A percentile compares a stretch with the other conserved stretches of the same genome.
Conservation (phyloP, 2,113 vertebrate species). For the Xenopus borealis region DNA sequence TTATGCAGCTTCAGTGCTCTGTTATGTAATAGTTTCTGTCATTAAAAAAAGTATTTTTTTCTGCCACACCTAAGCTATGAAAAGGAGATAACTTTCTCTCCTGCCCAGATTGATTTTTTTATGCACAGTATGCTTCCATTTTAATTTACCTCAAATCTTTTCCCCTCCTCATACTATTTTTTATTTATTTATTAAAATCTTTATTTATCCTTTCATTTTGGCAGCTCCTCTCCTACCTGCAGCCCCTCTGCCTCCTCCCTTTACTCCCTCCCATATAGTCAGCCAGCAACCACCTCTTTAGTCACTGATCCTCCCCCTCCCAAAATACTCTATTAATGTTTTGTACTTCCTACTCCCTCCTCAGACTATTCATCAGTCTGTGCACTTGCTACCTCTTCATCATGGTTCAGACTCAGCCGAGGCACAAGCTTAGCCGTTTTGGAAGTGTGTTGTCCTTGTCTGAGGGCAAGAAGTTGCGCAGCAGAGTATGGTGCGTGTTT, state of each 20-base stretch:
- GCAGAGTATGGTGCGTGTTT: slow-evolving; percentile 17
- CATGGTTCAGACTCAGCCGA: slow-evolving; percentile 26
- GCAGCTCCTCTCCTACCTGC: not conserved
- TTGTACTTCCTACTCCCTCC: not conserved
- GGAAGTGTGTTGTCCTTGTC: slow-evolving; percentile 10
- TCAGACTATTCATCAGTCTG: not conserved
- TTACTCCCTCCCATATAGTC: not conserved
- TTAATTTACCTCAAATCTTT: too few species aligned
- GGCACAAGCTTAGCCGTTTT: slow-evolving; percentile 12
- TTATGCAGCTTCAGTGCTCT: not conserved
- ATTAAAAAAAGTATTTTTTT: not conserved
- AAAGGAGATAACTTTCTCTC: not conserved
- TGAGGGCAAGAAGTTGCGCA: slow-evolving; percentile 12
- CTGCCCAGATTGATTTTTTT: too few species aligned
- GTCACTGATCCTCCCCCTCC: not conserved
- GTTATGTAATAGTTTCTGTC: slow-evolving; percentile 3
- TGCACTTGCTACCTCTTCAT: not conserved
- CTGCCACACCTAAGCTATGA: not conserved
- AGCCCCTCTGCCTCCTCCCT: not conserved
- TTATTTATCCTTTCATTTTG: not conserved
- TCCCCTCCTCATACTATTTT: too few species aligned
- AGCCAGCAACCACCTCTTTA: not conserved
- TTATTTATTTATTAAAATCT: too few species aligned
- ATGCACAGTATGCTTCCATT: too few species aligned
- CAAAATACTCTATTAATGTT: not conserved